Evolutionary conservation across 2,113 vertebrate species (phyloP), one percentile per base, ranked within the genome.

Genomic region (Hirundichthys speculiger): DNA sequence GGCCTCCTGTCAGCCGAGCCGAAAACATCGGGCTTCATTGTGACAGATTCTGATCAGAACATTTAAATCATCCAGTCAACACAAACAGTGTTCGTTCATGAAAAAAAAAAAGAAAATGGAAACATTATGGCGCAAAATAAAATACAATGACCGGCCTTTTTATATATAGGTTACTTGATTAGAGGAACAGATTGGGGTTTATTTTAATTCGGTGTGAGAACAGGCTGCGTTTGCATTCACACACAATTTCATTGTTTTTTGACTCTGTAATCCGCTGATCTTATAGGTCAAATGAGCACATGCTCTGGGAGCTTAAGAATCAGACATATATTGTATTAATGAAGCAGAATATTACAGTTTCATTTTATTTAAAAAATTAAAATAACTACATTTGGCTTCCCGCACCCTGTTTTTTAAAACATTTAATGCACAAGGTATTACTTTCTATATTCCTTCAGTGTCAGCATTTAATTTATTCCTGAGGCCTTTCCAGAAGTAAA

Each of bases 251-350:
- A 80, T 86, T 88, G 82, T 87, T 84, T 49, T 80, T 80, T 85
- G 72, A 90, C 74, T 87, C 75, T 62, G 12, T 90, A 89, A 91
- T 90, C 85, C 80, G n/a, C 78, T 53, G 40, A 50, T 81, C 3
- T 77, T 84, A 77, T 72, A 76, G 88, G 84, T 89, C 89, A 90
- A 66, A 47, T 57, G 64, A 83, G 78, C 84, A 83, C 73, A 80
- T 84, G 84, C 69, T 68, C 13, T 20, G 57, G 20, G 49, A 51
- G 19, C 34, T 48, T 59, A 60, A 59, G 58, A 60, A 46, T 57
- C 50, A 61, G 7, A 65, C n/a, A 64, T 39, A 5, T 22, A 27
- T 52, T 57, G 25, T 12, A 19, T 18, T 19, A 1, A 45, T 45
- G 5, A 45, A 45, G 43, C 18, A 15, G 55, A 3, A 22, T n/a